A percentile compares a stretch with the other conserved stretches of the same genome.
Evolutionary conservation across 2,113 vertebrate species (phyloP).

Genomic region (Propithecus coquereli): DNA sequence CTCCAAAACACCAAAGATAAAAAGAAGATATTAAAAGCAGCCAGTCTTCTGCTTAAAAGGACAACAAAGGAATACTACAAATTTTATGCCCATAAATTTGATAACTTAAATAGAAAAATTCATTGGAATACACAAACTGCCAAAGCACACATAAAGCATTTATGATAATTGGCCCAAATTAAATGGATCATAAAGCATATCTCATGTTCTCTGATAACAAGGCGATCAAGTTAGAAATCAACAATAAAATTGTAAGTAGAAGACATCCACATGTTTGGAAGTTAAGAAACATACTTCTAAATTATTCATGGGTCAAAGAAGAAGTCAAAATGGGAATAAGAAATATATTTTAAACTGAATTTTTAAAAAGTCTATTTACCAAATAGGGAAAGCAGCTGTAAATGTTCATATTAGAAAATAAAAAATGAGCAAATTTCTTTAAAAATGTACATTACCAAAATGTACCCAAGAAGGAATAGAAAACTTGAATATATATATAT

Average conservation of each 20-base stretch:
- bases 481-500: neutral
- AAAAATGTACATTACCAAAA: neutral
- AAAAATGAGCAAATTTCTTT: neutral
- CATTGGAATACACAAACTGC: neutral
- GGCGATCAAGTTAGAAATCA: neutral
- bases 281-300: neutral
- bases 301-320: neutral
- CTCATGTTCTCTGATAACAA: neutral
- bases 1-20: neutral
- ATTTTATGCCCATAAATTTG: neutral
- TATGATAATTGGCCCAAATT: neutral
- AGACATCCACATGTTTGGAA: neutral
- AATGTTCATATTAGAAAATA: neutral
- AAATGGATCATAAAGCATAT: neutral
- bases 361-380: neutral
- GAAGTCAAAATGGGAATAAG: neutral
- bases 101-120: neutral
- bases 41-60: neutral
- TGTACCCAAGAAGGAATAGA: neutral
- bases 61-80: neutral
- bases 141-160: neutral
- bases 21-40: neutral
- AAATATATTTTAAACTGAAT: neutral
- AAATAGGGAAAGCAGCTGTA: neutral
- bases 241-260: neutral